These are phyloP conservation scores for Alca torda DNA, from an alignment of 2,797 vertebrate genomes.

Conservation along the genomic window DNA sequence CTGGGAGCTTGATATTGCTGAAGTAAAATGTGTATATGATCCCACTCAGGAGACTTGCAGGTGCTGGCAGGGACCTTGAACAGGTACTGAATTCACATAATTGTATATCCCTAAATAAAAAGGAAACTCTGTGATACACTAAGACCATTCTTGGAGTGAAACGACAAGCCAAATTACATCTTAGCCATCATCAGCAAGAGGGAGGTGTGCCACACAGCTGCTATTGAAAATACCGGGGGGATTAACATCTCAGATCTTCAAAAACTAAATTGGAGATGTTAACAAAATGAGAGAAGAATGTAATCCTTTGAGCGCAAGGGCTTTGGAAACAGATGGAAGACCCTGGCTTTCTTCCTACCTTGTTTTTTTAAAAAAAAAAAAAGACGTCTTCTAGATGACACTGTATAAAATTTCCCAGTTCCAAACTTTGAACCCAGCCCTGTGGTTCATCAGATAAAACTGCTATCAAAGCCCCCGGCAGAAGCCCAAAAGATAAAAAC, in stretches of 20 bases:
- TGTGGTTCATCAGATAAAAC: neutral
- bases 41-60: neutral
- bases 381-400: neutral
- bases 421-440: neutral
- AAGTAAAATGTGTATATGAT: constrained; percentile 23
- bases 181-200: neutral
- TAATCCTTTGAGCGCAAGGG: neutral
- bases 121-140: neutral
- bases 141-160: constrained; percentile 1
- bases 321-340: neutral
- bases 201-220: neutral
- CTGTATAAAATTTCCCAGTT: neutral
- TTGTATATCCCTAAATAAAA: neutral
- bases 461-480: neutral
- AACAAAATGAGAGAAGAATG: neutral
- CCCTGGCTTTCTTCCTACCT: neutral
- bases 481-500: neutral
- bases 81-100: neutral
- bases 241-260: neutral
- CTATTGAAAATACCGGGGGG: neutral
- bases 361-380: neutral
- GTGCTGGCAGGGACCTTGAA: neutral
- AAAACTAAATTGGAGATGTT: neutral
- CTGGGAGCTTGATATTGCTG: neutral
- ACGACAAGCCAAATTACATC: neutral